Evolutionary conservation across 2,797 vertebrate species (phyloP).

Genomic region (Danio tinwini): DNA sequence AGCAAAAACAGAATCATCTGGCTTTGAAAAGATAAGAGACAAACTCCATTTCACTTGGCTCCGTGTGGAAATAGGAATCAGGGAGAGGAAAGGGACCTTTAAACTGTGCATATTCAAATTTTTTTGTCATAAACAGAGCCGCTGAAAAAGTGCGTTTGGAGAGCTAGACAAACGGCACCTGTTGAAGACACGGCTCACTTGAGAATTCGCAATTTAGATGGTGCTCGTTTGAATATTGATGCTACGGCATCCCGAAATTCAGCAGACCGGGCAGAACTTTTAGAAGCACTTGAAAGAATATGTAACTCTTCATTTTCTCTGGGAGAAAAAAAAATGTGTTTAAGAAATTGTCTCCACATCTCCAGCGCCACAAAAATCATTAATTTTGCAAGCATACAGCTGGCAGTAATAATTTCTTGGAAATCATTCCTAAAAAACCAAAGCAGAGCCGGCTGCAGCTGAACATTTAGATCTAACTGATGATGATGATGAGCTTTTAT

Average conservation of each 20-base stretch:
- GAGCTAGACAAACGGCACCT: constrained; percentile 34
- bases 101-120: constrained; percentile 26
- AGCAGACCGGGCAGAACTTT: constrained; percentile 22
- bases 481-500: too few relatives aligned
- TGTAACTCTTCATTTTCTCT: constrained; percentile 25
- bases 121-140: constrained; percentile 22
- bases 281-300: constrained; percentile 13
- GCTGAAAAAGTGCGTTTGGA: not conserved
- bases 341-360: constrained; percentile 56
- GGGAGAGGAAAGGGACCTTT: constrained; percentile 28
- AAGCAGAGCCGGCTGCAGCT: constrained; percentile 35
- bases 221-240: not conserved
- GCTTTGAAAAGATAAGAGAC: constrained; percentile 51
- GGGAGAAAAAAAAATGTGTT: constrained; percentile 6
- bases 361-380: constrained; percentile 39
- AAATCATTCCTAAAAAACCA: constrained; percentile 67
- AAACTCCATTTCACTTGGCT: constrained; percentile 33
- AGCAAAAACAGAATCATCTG: constrained; percentile 45
- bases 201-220: constrained; percentile 15
- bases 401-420: constrained; percentile 62
- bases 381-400: constrained; percentile 50
- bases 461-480: constrained; percentile 68
- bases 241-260: constrained; percentile 13
- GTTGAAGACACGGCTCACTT: constrained; percentile 10
- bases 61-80: constrained; percentile 34